Conservation (phyloP, 2,888 invertebrate species). For the Agonopterix subpropinquella region DNA sequence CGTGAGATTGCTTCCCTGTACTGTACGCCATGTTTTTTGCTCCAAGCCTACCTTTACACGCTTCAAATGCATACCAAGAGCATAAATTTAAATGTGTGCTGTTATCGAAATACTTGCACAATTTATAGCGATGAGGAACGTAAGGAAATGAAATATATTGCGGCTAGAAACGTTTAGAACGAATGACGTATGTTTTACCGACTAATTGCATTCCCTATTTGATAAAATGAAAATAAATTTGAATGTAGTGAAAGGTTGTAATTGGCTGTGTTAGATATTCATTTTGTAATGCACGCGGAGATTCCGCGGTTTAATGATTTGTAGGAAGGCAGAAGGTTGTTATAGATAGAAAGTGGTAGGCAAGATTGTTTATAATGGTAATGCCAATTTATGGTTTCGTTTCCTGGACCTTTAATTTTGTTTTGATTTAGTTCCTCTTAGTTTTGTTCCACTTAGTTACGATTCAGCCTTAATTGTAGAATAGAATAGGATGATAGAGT, state of each 20-base stretch:
- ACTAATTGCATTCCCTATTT: conserved; percentile 36
- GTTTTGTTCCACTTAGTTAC: no score
- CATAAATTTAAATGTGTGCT: conserved; percentile 68
- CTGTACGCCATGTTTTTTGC: conserved; percentile 46
- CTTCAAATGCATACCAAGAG: conserved; percentile 58
- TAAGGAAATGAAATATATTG: conserved; percentile 49
- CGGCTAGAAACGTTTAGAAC: conserved; percentile 36
- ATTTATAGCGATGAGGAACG: conserved; percentile 58
- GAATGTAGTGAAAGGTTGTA: conserved; percentile 4
- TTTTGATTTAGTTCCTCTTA: no score
- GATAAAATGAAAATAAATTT: conserved; percentile 8
- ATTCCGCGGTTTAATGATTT: no score
- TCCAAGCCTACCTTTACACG: conserved; percentile 51
- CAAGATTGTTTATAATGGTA: no score
- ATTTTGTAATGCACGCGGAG: not conserved
- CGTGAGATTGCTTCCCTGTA: conserved; percentile 50
- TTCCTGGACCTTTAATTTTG: no score
- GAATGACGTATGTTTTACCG: conserved; percentile 34
- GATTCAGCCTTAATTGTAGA: no score
- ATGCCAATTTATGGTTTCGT: no score
- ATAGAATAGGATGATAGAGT: no score
- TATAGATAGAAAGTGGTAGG: no score
- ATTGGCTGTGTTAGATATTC: not conserved
- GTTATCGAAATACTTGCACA: conserved; percentile 67
- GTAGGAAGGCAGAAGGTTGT: no score